Evolutionary conservation across 2,113 vertebrate genomes (phyloP).

Genomic region (Amphilophus citrinellus): DNA sequence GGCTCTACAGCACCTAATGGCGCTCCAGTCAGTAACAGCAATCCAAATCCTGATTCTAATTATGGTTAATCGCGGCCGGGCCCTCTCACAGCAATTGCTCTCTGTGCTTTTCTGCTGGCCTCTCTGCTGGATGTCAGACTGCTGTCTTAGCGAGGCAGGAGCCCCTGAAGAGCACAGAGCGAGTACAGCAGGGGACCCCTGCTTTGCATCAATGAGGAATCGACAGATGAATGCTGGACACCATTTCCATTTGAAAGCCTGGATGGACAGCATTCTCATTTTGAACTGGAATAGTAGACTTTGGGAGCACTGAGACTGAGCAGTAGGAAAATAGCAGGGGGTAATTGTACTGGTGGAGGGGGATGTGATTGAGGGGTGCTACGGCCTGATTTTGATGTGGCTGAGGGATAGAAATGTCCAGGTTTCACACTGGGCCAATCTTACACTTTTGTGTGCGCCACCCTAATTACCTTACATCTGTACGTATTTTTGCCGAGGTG

Average conservation of each 20-base stretch:
- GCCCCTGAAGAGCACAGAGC: constrained; percentile 53
- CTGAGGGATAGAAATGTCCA: not conserved
- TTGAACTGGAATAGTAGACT: constrained; percentile 38
- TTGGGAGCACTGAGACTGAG: constrained; percentile 1
- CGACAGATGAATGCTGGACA: constrained; percentile 11
- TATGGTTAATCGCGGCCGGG: constrained; percentile 65
- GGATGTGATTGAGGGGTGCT: not conserved
- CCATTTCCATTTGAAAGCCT: constrained; percentile 78
- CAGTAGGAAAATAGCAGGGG: not conserved
- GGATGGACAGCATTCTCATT: constrained; percentile 31
- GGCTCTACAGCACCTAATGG: constrained; percentile 41
- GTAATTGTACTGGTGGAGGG: constrained; percentile 2
- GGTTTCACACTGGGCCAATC: constrained; percentile 22
- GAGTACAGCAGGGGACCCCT: constrained; percentile 55
- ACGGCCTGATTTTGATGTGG: not conserved
- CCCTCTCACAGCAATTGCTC: constrained; percentile 48
- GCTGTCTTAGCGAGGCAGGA: constrained; percentile 56
- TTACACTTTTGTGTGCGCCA: not conserved
- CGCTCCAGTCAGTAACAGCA: constrained; percentile 44
- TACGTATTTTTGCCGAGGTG: not conserved
- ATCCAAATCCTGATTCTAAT: constrained; percentile 69
- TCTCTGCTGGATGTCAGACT: constrained; percentile 57
- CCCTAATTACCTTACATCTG: not conserved
- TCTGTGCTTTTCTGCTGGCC: constrained; percentile 28
- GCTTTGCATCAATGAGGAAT: constrained; percentile 67